Base-by-base conservation (phyloP, 1,140 invertebrate species). In the Brachionus plicatilis region DNA sequence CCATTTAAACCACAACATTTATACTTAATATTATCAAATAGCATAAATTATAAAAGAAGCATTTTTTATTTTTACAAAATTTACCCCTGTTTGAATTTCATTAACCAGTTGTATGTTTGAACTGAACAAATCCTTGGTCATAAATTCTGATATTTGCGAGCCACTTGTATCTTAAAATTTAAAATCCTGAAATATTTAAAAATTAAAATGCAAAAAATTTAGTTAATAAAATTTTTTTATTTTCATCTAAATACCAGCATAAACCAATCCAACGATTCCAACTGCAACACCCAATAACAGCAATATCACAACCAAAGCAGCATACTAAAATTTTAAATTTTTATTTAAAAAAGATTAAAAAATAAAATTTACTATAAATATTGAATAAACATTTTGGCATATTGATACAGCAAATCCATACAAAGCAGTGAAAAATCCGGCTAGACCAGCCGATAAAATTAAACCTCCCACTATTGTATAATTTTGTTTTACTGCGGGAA, bases 1-100 rank as follows among this genome's bases (percentile, higher is more conserved):
- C 47, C 9, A 14, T 47, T 37, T 47, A 76, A 76, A 76, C 72
- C 72, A 50, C 72, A 76, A 20, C 72, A 76, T 76, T 50, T 76
- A 76, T 27, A 76, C 72, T 75, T 43, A 75, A 60, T 60, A 20
- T 60, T 60, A 8, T 20, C 9, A 33, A 33, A 33, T 33, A 29
- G 3, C 1, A 29, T 29, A 29, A 29, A 2, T 2, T 29, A 29
- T 29, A 29, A 4, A 33, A 33, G 24, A 1, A 33, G 29, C 29
- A 4, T 2, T 33, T 33, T 33, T 33, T 33, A 4, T 33, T 33
- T 33, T 33, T 33, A 5, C 29, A 33, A 33, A 70, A 29, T 14
- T 33, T 70, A 37, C 27, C 5, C 41, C n/a, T 70, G 12, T 70
- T 70, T 70, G 29, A 29, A 37, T 60, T 9, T 60, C n/a, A 24